phyloP scores from a whole-genome alignment of 2,888 invertebrate genomes.

The Craniophora ligustri region DNA sequence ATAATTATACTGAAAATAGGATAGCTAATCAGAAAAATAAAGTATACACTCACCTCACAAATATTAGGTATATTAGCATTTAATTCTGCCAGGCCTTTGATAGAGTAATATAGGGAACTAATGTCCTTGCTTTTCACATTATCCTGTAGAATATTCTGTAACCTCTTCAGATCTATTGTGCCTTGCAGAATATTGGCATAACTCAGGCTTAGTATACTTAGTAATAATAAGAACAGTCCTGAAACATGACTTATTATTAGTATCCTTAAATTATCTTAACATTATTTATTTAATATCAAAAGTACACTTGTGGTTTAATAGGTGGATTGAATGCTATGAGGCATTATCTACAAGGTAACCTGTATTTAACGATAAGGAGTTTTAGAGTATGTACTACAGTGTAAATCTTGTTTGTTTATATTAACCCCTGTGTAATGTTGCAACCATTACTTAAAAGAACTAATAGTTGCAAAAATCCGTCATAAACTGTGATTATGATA shows the following conservation, averaged over 20 bases:
- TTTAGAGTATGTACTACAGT: too few relatives aligned
- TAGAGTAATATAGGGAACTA: conserved; percentile 91
- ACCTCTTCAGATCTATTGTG: conserved; percentile 76
- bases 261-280: not conserved
- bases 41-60: conserved; percentile 89
- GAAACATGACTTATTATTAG: conserved; percentile 46
- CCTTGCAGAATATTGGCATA: conserved; percentile 76
- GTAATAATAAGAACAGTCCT: conserved; percentile 65
- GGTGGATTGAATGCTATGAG: too few relatives aligned
- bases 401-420: too few relatives aligned
- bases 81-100: conserved; percentile 91
- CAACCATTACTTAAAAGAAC: too few relatives aligned
- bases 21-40: not conserved
- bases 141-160: conserved; percentile 79
- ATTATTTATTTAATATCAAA: conserved; percentile 2
- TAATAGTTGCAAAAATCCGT: too few relatives aligned
- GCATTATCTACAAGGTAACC: too few relatives aligned
- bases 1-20: too few relatives aligned
- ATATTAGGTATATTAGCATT: conserved; percentile 89
- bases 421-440: too few relatives aligned
- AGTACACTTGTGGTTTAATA: too few relatives aligned
- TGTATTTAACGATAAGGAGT: too few relatives aligned
- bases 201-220: conserved; percentile 68
- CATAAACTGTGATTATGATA: not conserved
- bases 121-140: conserved; percentile 89